Evolutionary conservation across 2,797 vertebrate genomes (phyloP).

Genomic region (Agapornis canus): DNA sequence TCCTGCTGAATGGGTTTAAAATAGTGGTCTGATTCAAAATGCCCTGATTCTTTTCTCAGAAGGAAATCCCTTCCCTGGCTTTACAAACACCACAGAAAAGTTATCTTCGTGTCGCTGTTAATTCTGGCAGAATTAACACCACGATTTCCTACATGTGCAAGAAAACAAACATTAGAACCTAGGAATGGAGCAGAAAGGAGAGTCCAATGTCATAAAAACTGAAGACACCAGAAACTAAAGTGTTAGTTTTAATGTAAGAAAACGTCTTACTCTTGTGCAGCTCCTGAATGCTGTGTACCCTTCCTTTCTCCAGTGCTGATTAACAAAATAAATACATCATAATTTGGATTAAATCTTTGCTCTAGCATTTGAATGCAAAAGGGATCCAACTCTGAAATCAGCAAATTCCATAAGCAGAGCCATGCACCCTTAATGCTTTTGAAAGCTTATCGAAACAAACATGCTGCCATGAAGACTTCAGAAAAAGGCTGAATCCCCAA

Average conservation of each 20-base stretch:
- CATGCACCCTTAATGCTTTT: not conserved
- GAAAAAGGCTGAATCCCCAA: not conserved
- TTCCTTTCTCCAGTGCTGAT: not conserved
- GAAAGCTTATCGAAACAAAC: not conserved
- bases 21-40: not conserved
- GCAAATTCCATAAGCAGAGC: not conserved
- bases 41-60: not conserved
- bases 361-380: not conserved
- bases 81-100: not conserved
- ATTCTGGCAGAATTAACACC: not conserved
- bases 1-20: slow-evolving; percentile 18
- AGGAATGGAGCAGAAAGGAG: not conserved
- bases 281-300: not conserved
- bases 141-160: not conserved
- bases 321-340: not conserved
- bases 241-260: not conserved
- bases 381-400: not conserved
- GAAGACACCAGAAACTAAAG: not conserved
- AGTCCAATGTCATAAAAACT: not conserved
- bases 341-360: slow-evolving; percentile 2
- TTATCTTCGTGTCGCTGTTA: not conserved
- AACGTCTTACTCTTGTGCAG: not conserved
- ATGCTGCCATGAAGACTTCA: not conserved
- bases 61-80: not conserved
- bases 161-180: not conserved